Percentiles rank a stretch among this genome's conserved stretches.
These are phyloP conservation scores for Parauchenoglanis punctatus DNA, from an alignment of 2,797 vertebrate species.

Conservation along the genomic window DNA sequence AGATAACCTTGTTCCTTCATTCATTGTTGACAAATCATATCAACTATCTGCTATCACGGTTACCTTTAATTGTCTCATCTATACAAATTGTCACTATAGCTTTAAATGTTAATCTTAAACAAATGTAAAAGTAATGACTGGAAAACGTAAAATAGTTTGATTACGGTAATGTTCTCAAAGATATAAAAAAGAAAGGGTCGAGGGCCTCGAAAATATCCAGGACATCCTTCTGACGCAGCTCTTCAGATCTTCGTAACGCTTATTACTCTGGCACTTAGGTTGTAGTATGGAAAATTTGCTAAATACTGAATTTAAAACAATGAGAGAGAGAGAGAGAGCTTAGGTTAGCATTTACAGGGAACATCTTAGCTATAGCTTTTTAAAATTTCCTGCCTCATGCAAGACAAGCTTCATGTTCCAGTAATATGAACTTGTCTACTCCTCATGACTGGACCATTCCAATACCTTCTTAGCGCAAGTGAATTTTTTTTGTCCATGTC, in stretches of 20 bases:
- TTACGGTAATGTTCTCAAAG: background rate
- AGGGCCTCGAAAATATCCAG: background rate
- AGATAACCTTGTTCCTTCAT: background rate
- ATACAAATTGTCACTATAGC: background rate
- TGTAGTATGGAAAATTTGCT: accelerated
- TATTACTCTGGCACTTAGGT: background rate
- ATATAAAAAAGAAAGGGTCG: background rate
- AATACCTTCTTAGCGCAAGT: background rate
- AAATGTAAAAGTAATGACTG: background rate
- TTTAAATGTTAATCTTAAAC: background rate
- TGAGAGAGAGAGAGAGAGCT: background rate
- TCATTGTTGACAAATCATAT: background rate
- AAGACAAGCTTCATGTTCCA: no score
- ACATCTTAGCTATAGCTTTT: background rate
- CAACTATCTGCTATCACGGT: background rate
- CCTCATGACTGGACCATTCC: background rate
- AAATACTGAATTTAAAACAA: background rate
- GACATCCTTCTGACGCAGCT: background rate
- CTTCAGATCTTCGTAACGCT: background rate
- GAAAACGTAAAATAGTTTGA: background rate
- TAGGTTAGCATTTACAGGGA: background rate
- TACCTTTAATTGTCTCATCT: background rate
- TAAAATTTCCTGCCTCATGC: background rate
- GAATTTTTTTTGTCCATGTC: no score
- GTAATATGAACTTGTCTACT: background rate